A percentile compares a stretch with the other conserved stretches of the same genome.
Conservation (phyloP, 2,888 invertebrate species). For the Andrena fulva region DNA sequence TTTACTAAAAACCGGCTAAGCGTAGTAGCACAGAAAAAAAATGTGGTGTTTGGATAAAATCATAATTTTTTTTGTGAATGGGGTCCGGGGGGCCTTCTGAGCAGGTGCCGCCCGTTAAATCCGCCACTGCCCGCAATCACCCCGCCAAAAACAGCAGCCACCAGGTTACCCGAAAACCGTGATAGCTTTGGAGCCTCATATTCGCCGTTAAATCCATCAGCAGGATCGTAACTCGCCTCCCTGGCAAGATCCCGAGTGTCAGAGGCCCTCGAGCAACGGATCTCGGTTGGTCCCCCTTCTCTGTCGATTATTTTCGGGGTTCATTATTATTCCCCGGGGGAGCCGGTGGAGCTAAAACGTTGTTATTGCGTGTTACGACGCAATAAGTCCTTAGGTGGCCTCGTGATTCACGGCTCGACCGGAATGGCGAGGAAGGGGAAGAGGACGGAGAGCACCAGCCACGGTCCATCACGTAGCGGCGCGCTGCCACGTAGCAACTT, state of each 20-base stretch:
- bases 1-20: too few relatives aligned
- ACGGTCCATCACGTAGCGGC: constrained; percentile 49
- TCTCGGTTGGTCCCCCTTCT: not conserved
- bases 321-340: constrained; percentile 8
- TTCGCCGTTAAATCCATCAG: not conserved
- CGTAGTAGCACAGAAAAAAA: too few relatives aligned
- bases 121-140: too few relatives aligned
- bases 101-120: too few relatives aligned
- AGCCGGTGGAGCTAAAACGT: not conserved
- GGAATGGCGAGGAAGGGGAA: not conserved
- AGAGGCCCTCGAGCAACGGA: constrained; percentile 7
- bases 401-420: constrained; percentile 19
- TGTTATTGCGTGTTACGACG: constrained; percentile 29
- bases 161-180: not conserved
- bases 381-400: constrained; percentile 34
- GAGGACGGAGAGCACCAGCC: constrained; percentile 6
- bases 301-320: constrained; percentile 2
- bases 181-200: not conserved
- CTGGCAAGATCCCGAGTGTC: not conserved
- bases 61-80: too few relatives aligned
- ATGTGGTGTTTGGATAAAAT: too few relatives aligned
- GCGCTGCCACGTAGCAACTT: constrained; percentile 42
- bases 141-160: too few relatives aligned
- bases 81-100: too few relatives aligned
- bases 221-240: not conserved